A percentile compares a stretch with the other conserved stretches of the same genome.
Conservation (phyloP, 2,888 invertebrate species). For the Bembecia ichneumoniformis region DNA sequence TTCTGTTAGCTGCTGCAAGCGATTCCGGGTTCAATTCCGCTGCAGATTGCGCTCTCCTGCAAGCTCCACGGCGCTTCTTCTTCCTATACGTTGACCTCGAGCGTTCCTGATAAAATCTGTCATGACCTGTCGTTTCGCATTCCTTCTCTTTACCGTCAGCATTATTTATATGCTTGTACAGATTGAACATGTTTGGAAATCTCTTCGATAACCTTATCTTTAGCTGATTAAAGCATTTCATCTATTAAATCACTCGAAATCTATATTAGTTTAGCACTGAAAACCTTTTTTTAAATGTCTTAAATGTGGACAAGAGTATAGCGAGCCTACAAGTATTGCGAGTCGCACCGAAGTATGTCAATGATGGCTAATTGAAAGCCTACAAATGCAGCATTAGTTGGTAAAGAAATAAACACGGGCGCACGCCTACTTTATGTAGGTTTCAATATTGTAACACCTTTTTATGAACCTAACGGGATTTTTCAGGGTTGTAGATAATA, state of each 20-base stretch:
- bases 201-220: constrained; percentile 24
- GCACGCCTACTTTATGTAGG: constrained; percentile 23
- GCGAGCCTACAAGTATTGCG: constrained; percentile 4
- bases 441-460: too few relatives aligned
- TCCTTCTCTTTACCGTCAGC: constrained; percentile 68
- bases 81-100: constrained; percentile 64
- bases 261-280: background rate
- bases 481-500: too few relatives aligned
- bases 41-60: constrained; percentile 78
- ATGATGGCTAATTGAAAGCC: constrained; percentile 58
- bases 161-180: constrained; percentile 79
- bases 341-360: constrained; percentile 44
- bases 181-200: constrained; percentile 78
- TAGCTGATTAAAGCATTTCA: constrained; percentile 32
- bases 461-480: too few relatives aligned
- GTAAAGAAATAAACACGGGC: constrained; percentile 20
- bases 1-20: constrained; percentile 75
- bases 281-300: too few relatives aligned
- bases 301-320: too few relatives aligned
- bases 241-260: constrained; percentile 15
- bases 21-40: constrained; percentile 76
- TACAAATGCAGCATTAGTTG: constrained; percentile 43
- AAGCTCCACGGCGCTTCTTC: constrained; percentile 72
- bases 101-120: constrained; percentile 82
- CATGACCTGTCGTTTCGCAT: constrained; percentile 82